Evolutionary conservation across 2,797 vertebrate genomes (phyloP).

Genomic region (Galaxias olidus): DNA sequence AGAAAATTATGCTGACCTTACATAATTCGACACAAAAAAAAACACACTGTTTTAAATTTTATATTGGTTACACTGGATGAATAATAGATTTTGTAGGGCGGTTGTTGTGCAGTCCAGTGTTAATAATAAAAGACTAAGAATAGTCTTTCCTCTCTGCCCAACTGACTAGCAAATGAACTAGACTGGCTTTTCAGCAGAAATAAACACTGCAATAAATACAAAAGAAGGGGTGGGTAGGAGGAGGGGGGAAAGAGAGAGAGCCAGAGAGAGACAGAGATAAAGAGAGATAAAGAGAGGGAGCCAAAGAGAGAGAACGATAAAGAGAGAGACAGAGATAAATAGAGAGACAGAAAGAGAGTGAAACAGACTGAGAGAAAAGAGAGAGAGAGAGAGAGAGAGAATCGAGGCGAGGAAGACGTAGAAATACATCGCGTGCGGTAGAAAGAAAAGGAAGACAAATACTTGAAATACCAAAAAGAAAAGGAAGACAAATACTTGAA

Average conservation of each 20-base stretch:
- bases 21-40: constrained; percentile 90
- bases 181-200: constrained; percentile 80
- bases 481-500: constrained; percentile 31
- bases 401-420: too few species aligned
- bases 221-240: constrained; percentile 35
- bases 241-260: constrained; percentile 19
- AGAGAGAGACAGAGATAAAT: constrained; percentile 34
- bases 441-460: constrained; percentile 16
- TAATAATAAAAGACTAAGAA: constrained; percentile 86
- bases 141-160: constrained; percentile 71
- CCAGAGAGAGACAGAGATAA: constrained; percentile 14
- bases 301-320: constrained; percentile 18
- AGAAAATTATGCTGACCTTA: constrained; percentile 99
- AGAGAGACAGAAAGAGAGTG: constrained; percentile 38
- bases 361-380: constrained; percentile 34
- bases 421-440: too few species aligned
- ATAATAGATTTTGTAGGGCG: constrained; percentile 96
- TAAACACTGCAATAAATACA: constrained; percentile 78
- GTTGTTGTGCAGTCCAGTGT: constrained; percentile 89
- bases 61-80: constrained; percentile 99
- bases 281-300: constrained; percentile 34
- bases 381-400: constrained; percentile 8
- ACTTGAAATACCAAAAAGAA: constrained; percentile 27
- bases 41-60: constrained; percentile 98
- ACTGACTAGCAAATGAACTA: constrained; percentile 81